These are phyloP conservation scores for Platalea minor DNA, from an alignment of 2,797 vertebrate species.

Conservation along the genomic window DNA sequence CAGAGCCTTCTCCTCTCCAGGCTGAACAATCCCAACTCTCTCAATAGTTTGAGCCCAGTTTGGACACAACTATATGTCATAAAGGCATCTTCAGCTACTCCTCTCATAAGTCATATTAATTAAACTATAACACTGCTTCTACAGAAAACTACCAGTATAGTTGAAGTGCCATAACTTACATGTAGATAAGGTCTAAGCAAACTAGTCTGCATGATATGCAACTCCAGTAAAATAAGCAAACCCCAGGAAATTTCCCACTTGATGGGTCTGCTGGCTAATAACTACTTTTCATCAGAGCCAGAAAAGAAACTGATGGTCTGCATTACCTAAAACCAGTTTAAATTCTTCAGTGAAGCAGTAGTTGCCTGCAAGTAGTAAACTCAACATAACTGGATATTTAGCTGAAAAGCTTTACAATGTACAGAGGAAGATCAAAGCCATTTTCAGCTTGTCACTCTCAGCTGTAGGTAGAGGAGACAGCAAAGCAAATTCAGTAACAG, in stretches of 20 bases:
- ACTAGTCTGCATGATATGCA: not conserved
- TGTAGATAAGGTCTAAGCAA: not conserved
- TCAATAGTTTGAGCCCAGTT: not conserved
- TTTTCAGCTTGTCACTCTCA: not conserved
- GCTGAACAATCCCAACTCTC: not conserved
- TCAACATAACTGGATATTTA: not conserved
- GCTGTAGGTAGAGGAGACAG: not conserved
- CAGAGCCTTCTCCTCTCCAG: not conserved
- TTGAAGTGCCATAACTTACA: not conserved
- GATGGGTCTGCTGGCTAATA: not conserved
- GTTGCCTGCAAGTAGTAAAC: not conserved
- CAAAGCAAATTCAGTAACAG: not conserved
- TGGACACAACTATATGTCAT: not conserved
- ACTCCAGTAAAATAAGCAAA: not conserved
- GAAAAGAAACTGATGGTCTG: not conserved
- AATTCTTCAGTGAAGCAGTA: not conserved
- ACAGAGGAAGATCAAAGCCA: slow-evolving; percentile 1
- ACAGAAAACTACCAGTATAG: not conserved
- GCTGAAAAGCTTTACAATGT: not conserved
- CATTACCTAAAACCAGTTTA: not conserved
- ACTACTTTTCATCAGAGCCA: not conserved
- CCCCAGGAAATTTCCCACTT: not conserved
- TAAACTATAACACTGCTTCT: not conserved
- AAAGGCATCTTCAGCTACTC: not conserved
- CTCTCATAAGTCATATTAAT: not conserved